Evolutionary conservation across 2,888 invertebrate genomes (phyloP).

Genomic region (Spisula solida): DNA sequence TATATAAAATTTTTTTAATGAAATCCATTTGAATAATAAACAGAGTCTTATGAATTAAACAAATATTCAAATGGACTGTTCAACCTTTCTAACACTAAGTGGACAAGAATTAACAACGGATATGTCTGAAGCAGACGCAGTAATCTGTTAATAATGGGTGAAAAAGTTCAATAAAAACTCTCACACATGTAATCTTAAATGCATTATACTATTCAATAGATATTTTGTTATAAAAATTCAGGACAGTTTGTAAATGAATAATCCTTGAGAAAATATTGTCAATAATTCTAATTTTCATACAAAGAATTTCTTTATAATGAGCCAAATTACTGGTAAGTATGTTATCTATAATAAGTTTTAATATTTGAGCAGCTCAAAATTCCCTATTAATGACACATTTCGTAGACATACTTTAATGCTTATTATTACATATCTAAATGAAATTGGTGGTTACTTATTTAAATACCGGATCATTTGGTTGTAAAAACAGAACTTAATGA

Average conservation of each 20-base stretch:
- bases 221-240: conserved; percentile 1
- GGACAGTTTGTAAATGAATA: conserved; percentile 14
- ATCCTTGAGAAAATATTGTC: conserved; percentile 36
- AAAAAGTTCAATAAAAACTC: conserved; percentile 10
- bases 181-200: not conserved
- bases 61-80: conserved; percentile 3
- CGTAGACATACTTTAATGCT: not conserved
- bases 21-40: not conserved
- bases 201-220: not conserved
- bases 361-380: not conserved
- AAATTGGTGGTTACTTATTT: not conserved
- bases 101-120: conserved; percentile 4
- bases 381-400: not conserved
- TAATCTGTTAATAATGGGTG: conserved; percentile 22
- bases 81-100: not conserved
- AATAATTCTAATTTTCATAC: conserved; percentile 31
- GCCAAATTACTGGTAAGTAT: not conserved
- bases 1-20: too few species aligned
- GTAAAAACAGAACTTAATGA: conserved; percentile 14
- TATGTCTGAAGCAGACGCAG: not conserved
- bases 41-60: not conserved
- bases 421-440: conserved; percentile 7
- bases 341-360: not conserved
- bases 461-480: not conserved
- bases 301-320: conserved; percentile 19